Evolutionary conservation across 1,140 invertebrate genomes (phyloP).

Genomic region (Cotesia chilonis): DNA sequence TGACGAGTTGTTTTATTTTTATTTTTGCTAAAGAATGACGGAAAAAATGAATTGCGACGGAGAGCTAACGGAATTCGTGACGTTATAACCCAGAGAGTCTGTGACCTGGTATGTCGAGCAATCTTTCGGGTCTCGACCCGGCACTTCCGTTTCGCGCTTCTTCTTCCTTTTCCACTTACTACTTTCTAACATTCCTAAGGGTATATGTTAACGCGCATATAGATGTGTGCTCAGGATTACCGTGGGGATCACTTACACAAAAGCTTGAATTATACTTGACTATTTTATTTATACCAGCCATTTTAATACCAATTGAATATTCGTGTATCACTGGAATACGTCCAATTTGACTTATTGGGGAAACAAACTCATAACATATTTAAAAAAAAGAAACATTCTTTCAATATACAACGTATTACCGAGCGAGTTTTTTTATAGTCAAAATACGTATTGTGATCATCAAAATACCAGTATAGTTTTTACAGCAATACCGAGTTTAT

Average conservation of each 20-base stretch:
- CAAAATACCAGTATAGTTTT: too few relatives aligned
- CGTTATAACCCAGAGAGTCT: conserved; percentile 49
- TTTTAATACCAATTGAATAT: too few relatives aligned
- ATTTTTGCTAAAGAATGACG: conserved; percentile 2
- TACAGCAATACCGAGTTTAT: too few relatives aligned
- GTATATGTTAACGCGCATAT: neutral
- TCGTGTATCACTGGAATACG: too few relatives aligned
- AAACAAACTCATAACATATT: too few relatives aligned
- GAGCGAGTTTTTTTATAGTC: too few relatives aligned
- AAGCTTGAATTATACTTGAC: conserved; percentile 3
- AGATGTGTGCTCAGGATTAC: neutral
- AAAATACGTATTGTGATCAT: too few relatives aligned
- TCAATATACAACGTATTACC: too few relatives aligned
- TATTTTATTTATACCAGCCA: too few relatives aligned
- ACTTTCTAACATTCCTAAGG: neutral
- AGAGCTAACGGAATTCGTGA: conserved; percentile 54
- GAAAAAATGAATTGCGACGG: conserved; percentile 11
- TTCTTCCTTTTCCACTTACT: conserved; percentile 19
- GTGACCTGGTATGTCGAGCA: conserved; percentile 56
- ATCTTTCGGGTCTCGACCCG: conserved; percentile 46
- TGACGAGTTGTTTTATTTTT: neutral
- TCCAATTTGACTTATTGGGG: too few relatives aligned
- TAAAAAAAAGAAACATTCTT: too few relatives aligned
- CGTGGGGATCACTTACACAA: too few relatives aligned
- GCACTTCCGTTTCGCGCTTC: conserved; percentile 28